Conservation (phyloP, 2,888 invertebrate species). For the Pachydiplax longipennis region DNA sequence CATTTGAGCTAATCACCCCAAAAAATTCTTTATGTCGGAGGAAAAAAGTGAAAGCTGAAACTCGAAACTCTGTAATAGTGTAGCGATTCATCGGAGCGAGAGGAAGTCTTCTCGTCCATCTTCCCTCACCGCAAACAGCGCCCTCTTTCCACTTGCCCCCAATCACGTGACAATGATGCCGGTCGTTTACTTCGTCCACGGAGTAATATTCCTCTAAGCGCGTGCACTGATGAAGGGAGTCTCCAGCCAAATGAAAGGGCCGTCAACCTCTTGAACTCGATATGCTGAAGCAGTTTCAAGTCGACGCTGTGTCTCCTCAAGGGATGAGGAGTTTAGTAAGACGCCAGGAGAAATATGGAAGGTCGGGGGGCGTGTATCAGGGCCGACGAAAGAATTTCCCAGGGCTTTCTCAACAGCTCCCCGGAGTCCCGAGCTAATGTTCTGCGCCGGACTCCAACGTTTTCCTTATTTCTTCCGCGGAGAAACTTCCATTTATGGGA, state of each 20-base stretch:
- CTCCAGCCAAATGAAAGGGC: neutral
- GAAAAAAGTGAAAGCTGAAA: neutral
- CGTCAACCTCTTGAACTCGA: neutral
- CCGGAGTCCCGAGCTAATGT: neutral
- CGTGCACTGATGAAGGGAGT: neutral
- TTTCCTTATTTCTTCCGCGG: neutral
- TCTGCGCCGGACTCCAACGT: neutral
- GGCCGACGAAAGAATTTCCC: neutral
- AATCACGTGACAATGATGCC: neutral
- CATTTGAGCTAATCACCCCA: neutral
- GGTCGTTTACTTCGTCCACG: neutral
- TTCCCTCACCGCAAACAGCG: neutral
- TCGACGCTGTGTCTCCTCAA: neutral
- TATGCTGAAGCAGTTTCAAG: neutral
- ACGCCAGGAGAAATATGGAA: neutral
- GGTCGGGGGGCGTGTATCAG: neutral
- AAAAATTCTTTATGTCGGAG: neutral
- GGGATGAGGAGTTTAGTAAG: neutral
- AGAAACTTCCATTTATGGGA: neutral
- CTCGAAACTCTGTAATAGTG: neutral
- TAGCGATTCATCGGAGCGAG: neutral
- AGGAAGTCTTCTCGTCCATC: neutral
- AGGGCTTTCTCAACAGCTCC: neutral
- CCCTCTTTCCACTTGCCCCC: neutral
- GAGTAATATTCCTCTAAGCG: neutral